Conservation (phyloP, 2,888 invertebrate species). For the Xestobium rufovillosum region DNA sequence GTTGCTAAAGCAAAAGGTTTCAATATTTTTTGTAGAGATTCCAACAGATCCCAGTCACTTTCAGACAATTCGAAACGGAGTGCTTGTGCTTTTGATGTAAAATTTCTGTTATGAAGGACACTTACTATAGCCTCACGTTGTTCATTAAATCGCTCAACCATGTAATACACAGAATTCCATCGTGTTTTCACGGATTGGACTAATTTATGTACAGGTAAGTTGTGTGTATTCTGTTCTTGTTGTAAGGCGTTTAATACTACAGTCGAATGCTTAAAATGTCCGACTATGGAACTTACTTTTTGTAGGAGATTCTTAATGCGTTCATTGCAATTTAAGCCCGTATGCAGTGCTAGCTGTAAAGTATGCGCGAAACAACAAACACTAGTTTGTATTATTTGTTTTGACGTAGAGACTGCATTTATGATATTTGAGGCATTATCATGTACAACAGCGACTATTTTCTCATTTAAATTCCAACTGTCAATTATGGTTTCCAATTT, state of each 20-base stretch:
- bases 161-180: slow-evolving; percentile 22
- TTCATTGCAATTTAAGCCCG: slow-evolving; percentile 13
- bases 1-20: slow-evolving; percentile 17
- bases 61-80: slow-evolving; percentile 10
- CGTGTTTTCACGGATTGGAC: slow-evolving; percentile 18
- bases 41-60: slow-evolving; percentile 16
- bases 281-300: too few relatives aligned
- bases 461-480: slow-evolving; percentile 15
- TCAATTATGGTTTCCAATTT: slow-evolving; percentile 13
- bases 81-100: slow-evolving; percentile 11
- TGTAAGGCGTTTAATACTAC: slow-evolving; percentile 18
- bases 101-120: slow-evolving; percentile 14
- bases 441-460: slow-evolving; percentile 17
- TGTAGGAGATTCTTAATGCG: slow-evolving; percentile 10
- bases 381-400: slow-evolving; percentile 8
- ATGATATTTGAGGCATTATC: slow-evolving; percentile 24
- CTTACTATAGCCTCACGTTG: slow-evolving; percentile 18
- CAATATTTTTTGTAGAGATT: slow-evolving; percentile 11
- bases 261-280: slow-evolving; percentile 22
- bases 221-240: slow-evolving; percentile 12
- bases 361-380: slow-evolving; percentile 25
- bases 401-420: slow-evolving; percentile 14
- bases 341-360: slow-evolving; percentile 21
- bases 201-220: slow-evolving; percentile 19
- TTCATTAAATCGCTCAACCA: slow-evolving; percentile 20